Evolutionary conservation across 30 jellyfish, hydroid and myxozoan species (phyloP).

Genomic region (Turritopsis dohrnii): DNA sequence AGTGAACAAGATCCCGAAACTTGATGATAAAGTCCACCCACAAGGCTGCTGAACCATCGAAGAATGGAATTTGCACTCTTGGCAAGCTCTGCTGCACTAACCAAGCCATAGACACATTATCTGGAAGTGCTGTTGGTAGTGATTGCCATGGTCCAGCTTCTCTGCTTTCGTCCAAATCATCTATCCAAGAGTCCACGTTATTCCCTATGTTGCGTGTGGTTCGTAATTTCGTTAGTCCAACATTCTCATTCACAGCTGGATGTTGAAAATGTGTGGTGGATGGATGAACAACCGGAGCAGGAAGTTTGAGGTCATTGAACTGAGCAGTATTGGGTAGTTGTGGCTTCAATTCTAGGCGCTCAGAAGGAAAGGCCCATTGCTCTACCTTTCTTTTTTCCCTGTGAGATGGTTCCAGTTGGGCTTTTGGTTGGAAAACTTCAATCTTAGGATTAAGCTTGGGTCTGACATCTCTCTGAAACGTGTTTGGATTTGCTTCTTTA

Average conservation of each 20-base stretch:
- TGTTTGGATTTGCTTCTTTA: no score
- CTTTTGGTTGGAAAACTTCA: background rate
- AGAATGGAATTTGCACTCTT: background rate
- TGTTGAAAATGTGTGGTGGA: no score
- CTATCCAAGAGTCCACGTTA: constrained; percentile 5
- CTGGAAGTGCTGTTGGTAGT: background rate
- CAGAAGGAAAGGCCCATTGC: no score
- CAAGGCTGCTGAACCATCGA: background rate
- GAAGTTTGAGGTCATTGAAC: no score
- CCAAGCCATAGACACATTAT: background rate
- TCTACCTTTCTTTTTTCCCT: no score
- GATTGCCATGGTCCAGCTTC: background rate
- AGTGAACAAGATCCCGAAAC: background rate
- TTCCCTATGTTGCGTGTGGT: background rate
- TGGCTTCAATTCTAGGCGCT: no score
- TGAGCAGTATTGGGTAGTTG: no score
- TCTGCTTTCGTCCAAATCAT: background rate
- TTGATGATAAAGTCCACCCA: constrained; percentile 9
- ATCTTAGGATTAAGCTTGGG: background rate
- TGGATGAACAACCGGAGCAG: no score
- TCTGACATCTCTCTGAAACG: background rate
- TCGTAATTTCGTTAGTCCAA: no score
- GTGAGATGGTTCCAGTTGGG: no score
- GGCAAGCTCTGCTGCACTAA: background rate
- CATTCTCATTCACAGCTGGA: no score